Base-by-base conservation (phyloP, 2,797 vertebrate genomes). In the Setipinna tenuifilis region DNA sequence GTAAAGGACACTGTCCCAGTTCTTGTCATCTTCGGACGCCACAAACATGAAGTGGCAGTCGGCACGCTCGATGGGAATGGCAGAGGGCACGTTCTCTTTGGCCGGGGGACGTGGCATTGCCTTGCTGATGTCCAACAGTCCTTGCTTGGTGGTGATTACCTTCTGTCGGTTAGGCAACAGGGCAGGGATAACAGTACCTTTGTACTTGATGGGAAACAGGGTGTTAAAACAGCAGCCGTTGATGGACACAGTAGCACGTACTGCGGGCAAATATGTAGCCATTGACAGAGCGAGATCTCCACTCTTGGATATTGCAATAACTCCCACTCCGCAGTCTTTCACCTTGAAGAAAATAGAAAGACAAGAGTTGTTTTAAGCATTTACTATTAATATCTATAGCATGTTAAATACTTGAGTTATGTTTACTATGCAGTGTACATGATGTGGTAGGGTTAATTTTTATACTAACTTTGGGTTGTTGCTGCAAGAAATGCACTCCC, bases 231-330 rank as follows among this genome's bases (percentile, higher is more conserved):
- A 95, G 0, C 95, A 96, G 89, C 90, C 41, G 0, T 98, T 98
- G 85, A 98, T 94, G 17, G 95, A 93, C 71, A 94, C 94, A 0
- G 95, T 95, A 1, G 96, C 97, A 0, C 93, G 89, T 91, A 98
- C 95, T 41, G 95, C 95, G 81, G 96, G 93, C 61, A 98, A 91
- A 90, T 97, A 97, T 21, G 97, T 95, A 0, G 97, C 93, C 96
- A 98, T 97, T 0, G 95, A 93, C 88, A 98, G 0, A 0, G 96
- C 98, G 25, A 98, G 83, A 68, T 95, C 94, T 21, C 95, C 97
- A 5, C 96, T 96, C 87, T 98, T 97, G 0, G 97, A 98, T 86
- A 96, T 93, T 0, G 97, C 97, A 85, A 98, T 90, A 85, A 98
- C 87, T 25, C 97, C 97, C 48, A 98, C 89, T 57, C 95, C 96